Conservation (phyloP, 2,888 invertebrate genomes). For the Netelia inedita region DNA sequence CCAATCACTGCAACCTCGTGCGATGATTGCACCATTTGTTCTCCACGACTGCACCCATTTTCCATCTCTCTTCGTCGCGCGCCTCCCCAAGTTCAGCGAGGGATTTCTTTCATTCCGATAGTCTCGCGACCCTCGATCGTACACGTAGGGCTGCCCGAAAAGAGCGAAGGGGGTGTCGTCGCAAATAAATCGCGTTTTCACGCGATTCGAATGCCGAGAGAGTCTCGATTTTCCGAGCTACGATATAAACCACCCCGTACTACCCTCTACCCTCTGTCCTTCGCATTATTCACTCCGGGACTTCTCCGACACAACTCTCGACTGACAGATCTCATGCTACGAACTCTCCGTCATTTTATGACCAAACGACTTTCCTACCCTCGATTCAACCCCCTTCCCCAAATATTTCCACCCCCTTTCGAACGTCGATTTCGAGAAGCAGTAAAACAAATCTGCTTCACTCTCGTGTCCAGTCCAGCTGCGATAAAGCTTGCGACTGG, state of each 20-base stretch:
- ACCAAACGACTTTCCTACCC: conserved; percentile 24
- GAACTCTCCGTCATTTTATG: conserved; percentile 36
- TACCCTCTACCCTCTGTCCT: not conserved
- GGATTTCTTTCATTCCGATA: not conserved
- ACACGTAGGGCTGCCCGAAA: not conserved
- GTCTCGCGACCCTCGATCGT: conserved; percentile 21
- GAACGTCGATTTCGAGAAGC: conserved; percentile 65
- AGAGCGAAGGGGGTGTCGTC: not conserved
- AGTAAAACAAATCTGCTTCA: conserved; percentile 79
- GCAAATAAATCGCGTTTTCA: conserved; percentile 76
- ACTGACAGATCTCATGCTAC: conserved; percentile 25
- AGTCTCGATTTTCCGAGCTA: conserved; percentile 18
- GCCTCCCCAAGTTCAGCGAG: not conserved
- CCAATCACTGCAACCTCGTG: not conserved
- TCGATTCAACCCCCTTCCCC: not conserved
- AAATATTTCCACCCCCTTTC: conserved; percentile 43
- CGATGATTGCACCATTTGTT: not conserved
- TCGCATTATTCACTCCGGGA: conserved; percentile 49
- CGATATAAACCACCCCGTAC: not conserved
- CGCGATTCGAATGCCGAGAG: conserved; percentile 75
- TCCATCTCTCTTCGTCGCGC: not conserved
- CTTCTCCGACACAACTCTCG: not conserved
- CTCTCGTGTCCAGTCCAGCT: conserved; percentile 64
- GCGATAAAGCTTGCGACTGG: conserved; percentile 56
- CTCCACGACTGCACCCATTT: not conserved